Evolutionary conservation across 2,797 vertebrate genomes (phyloP), one percentile per base, ranked within the genome.

Genomic region (Pterois miles): DNA sequence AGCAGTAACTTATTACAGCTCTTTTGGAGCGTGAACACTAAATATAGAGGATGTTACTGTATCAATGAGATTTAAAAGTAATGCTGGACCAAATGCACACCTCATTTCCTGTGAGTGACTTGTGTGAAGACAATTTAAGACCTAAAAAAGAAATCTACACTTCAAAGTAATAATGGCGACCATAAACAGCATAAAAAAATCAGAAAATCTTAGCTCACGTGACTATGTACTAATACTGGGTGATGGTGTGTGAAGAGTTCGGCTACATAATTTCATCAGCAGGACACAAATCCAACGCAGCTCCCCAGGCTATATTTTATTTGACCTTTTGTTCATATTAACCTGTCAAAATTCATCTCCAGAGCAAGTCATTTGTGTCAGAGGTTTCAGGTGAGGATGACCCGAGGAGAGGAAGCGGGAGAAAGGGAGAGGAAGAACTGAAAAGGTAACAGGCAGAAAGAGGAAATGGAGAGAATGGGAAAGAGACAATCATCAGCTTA

Each of bases 401-500:
- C 29, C 20, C 23, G 38, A 10, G 20, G 38, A 25, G 12, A 34
- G 1, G 25, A 69, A n/a, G 5, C 2, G 10, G 12, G 1, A 33
- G 14, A 68, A 10, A 8, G 8, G 16, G 25, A 54, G 31, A 25
- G 36, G 18, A 29, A 2, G n/a, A 53, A n/a, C 13, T 53, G 36
- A 14, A 65, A 31, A 62, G 36, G 43, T 69, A 71, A 73, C 31
- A 8, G 23, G 6, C 62, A 43, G 77, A 54, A 77, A 46, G 54
- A 46, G 40, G 52, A 46, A 25, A 38, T 25, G 54, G 31, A 71
- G 67, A 63, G 16, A 40, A 25, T 38, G 46, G 6, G 38, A 76
- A 65, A 36, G 31, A 54, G 18, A 22, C 20, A 60, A 66, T 78
- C 64, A 74, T 66, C 50, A 57, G 29, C 79, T 87, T 77, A 78